Percentiles rank a stretch among this genome's conserved stretches.
These are phyloP conservation scores for Hirundichthys speculiger DNA, from an alignment of 2,113 vertebrate species.

Conservation along the genomic window DNA sequence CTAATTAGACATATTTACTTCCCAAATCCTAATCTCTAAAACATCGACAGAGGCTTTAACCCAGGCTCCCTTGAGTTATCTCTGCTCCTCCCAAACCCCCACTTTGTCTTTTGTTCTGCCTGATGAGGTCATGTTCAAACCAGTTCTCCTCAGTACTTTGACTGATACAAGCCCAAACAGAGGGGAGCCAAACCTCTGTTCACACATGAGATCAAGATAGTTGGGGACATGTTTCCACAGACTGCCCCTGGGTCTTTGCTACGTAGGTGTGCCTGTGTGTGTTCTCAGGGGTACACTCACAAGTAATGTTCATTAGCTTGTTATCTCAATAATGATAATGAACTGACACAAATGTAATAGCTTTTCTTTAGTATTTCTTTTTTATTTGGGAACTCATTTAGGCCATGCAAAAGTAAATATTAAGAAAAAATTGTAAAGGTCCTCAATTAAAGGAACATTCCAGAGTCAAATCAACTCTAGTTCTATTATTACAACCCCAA, in stretches of 20 bases:
- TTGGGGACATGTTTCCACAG: slow-evolving; percentile 76
- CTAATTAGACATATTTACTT: slow-evolving; percentile 65
- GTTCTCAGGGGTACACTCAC: slow-evolving; percentile 36
- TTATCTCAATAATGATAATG: slow-evolving; percentile 72
- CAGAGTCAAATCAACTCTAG: too few relatives aligned
- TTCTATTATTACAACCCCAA: too few relatives aligned
- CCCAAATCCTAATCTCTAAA: slow-evolving; percentile 72
- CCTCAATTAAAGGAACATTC: too few relatives aligned
- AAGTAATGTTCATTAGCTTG: slow-evolving; percentile 65
- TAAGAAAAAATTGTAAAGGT: too few relatives aligned
- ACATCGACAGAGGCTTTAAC: slow-evolving; percentile 50
- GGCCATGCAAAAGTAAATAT: too few relatives aligned
- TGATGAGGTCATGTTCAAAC: slow-evolving; percentile 80
- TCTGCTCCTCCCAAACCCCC: slow-evolving; percentile 33
- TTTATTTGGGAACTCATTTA: too few relatives aligned
- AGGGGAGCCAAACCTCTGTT: slow-evolving; percentile 74
- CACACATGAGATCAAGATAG: slow-evolving; percentile 78
- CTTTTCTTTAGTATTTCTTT: slow-evolving; percentile 71
- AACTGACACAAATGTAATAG: slow-evolving; percentile 72
- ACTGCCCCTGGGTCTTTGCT: slow-evolving; percentile 54
- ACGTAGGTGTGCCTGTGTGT: slow-evolving; percentile 46
- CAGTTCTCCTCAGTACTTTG: slow-evolving; percentile 60
- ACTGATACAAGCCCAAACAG: slow-evolving; percentile 79
- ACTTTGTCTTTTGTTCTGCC: slow-evolving; percentile 66
- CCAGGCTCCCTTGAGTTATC: slow-evolving; percentile 38